A percentile compares a stretch with the other conserved stretches of the same genome.
These are phyloP conservation scores for Neocrepidodera transversa DNA, from an alignment of 2,888 invertebrate genomes.

Conservation along the genomic window DNA sequence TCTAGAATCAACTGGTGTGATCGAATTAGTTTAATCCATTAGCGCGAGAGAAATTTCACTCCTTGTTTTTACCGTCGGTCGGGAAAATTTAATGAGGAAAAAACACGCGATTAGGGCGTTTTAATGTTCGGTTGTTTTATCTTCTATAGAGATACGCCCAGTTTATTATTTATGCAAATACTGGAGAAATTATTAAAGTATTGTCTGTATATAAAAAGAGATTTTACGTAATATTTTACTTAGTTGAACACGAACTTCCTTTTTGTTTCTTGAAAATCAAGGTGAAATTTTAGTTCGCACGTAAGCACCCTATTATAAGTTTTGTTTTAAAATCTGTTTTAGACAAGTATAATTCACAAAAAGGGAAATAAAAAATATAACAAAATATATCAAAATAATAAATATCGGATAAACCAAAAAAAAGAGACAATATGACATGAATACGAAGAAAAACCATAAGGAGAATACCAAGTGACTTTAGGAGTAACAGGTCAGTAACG, in stretches of 20 bases:
- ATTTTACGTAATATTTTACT: slow-evolving; percentile 29
- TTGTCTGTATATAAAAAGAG: slow-evolving; percentile 28
- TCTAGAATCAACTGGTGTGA: slow-evolving; percentile 19
- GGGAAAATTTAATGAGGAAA: slow-evolving; percentile 30
- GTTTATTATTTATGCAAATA: slow-evolving; percentile 34
- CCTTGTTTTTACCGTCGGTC: slow-evolving; percentile 23
- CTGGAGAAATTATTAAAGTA: slow-evolving; percentile 29
- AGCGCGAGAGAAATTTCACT: slow-evolving; percentile 25
- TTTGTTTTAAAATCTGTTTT: too few relatives aligned
- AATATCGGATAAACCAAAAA: too few relatives aligned
- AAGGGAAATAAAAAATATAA: too few relatives aligned
- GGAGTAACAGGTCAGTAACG: too few relatives aligned
- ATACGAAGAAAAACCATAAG: too few relatives aligned
- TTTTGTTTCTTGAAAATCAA: slow-evolving; percentile 15
- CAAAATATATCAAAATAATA: too few relatives aligned
- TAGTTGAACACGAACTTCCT: slow-evolving; percentile 17
- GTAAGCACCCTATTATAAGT: neutral
- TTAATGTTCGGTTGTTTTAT: slow-evolving; percentile 30
- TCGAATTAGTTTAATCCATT: slow-evolving; percentile 31
- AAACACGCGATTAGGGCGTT: slow-evolving; percentile 33
- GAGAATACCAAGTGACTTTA: too few relatives aligned
- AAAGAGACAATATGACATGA: too few relatives aligned
- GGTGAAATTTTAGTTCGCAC: slow-evolving; percentile 6
- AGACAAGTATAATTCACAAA: too few relatives aligned
- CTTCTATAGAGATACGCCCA: slow-evolving; percentile 27